Percentiles rank a stretch among this genome's conserved stretches.
These are phyloP conservation scores for Margaritifera margaritifera DNA, from an alignment of 2,888 invertebrate genomes.

Conservation along the genomic window DNA sequence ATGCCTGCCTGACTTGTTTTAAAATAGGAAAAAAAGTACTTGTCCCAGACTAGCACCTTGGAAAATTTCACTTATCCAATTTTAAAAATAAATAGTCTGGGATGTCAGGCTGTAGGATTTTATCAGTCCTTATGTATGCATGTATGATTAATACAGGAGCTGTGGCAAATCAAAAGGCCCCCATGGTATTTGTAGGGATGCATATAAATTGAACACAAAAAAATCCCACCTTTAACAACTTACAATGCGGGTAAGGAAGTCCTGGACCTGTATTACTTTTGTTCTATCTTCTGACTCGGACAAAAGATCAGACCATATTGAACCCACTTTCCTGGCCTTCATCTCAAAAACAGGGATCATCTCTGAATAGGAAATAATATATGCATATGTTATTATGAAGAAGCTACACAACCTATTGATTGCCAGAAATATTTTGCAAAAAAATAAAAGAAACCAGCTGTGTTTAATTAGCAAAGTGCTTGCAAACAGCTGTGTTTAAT, in stretches of 20 bases:
- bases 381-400: too few species aligned
- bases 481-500: too few species aligned
- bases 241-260: conserved; percentile 42
- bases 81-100: too few species aligned
- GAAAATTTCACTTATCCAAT: too few species aligned
- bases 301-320: conserved; percentile 29
- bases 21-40: too few species aligned
- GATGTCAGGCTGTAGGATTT: too few species aligned
- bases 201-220: not conserved
- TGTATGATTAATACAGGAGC: not conserved
- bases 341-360: conserved; percentile 51
- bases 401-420: too few species aligned
- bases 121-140: not conserved
- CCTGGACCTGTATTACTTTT: conserved; percentile 34
- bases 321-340: conserved; percentile 30
- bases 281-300: conserved; percentile 6
- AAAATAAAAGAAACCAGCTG: too few species aligned
- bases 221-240: conserved; percentile 3
- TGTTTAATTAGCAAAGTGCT: too few species aligned
- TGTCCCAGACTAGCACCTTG: too few species aligned
- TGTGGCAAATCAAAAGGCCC: not conserved
- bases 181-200: not conserved
- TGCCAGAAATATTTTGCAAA: too few species aligned
- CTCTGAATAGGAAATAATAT: conserved; percentile 25
- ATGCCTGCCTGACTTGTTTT: too few species aligned